Conservation (phyloP, 2,113 vertebrate genomes). For the Hylia prasina region DNA sequence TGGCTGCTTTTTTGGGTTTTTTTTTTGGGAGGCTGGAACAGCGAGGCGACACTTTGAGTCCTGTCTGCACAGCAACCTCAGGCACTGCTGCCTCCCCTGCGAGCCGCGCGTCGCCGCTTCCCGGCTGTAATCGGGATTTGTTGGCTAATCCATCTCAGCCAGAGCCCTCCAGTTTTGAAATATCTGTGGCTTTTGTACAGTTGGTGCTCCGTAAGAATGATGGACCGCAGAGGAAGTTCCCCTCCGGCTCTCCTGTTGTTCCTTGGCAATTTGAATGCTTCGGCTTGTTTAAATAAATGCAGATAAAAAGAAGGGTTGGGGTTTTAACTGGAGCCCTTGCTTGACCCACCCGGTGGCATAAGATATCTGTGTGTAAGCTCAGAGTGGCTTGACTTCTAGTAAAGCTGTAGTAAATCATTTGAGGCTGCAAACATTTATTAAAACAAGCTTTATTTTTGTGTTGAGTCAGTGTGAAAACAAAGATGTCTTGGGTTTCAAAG, state of each 20-base stretch:
- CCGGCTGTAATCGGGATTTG: accelerated
- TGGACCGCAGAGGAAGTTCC: neutral
- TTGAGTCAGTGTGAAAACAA: neutral
- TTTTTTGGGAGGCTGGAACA: neutral
- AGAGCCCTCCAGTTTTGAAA: neutral
- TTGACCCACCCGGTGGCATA: neutral
- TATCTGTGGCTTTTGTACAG: neutral
- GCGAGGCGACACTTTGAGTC: neutral
- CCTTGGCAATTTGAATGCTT: neutral
- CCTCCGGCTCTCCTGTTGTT: neutral
- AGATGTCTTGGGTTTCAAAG: neutral
- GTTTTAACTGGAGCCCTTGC: accelerated
- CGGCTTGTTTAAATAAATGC: neutral
- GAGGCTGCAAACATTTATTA: neutral
- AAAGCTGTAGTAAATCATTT: neutral
- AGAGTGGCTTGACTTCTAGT: neutral
- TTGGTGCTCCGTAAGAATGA: neutral
- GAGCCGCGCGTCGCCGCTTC: accelerated
- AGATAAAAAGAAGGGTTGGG: neutral
- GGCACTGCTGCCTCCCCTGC: neutral
- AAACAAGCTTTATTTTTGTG: neutral
- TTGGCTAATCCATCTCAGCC: neutral
- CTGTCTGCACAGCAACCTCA: neutral
- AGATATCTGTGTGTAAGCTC: neutral
- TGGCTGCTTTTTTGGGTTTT: neutral